These are phyloP conservation scores for Mandrillus leucophaeus DNA, from an alignment of 2,113 vertebrate genomes.

Conservation along the genomic window DNA sequence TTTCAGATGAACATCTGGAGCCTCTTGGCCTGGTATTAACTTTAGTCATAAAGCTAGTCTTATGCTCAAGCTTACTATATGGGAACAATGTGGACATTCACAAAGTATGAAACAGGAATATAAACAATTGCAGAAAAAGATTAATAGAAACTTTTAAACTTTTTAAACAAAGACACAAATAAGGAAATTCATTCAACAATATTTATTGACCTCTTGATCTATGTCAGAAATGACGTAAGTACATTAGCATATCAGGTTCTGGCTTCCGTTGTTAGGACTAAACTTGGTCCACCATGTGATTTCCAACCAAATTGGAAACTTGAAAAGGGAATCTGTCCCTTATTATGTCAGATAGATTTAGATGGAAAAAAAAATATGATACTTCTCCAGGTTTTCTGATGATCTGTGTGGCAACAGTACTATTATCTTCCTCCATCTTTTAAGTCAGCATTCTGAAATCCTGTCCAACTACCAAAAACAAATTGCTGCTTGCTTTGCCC, in stretches of 20 bases:
- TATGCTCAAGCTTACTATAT: neutral
- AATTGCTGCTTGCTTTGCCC: constrained; percentile 3
- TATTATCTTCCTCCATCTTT: neutral
- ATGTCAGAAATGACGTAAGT: neutral
- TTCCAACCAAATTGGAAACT: neutral
- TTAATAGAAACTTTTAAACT: neutral
- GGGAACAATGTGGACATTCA: neutral
- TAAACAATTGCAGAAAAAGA: neutral
- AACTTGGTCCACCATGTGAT: neutral
- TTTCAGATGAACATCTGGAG: neutral
- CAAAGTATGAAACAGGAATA: neutral
- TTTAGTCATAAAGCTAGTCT: neutral
- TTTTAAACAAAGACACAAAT: neutral
- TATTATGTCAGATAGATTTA: neutral
- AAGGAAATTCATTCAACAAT: neutral
- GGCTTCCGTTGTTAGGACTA: neutral
- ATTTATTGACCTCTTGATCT: neutral
- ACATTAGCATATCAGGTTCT: no score
- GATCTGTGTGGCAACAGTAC: neutral
- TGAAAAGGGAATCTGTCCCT: neutral
- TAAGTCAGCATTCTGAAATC: constrained; percentile 16
- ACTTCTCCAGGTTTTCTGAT: neutral
- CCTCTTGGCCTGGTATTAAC: neutral
- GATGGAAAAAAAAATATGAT: neutral
- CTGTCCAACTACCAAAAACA: neutral